Evolutionary conservation across 2,888 invertebrate species (phyloP).

Genomic region (Mechanitis mazaeus): DNA sequence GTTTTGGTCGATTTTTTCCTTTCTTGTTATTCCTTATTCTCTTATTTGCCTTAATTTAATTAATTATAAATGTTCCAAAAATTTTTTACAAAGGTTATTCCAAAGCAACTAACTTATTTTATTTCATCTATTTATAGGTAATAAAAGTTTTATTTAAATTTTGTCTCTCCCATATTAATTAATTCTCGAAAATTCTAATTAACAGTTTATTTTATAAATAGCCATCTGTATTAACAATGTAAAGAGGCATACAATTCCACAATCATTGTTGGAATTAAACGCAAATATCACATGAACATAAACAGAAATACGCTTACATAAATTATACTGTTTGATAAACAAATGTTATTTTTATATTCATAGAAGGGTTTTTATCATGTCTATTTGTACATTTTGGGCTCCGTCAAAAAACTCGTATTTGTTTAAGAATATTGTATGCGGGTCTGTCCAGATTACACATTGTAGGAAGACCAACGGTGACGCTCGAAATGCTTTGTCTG

Average conservation of each 20-base stretch:
- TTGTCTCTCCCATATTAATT: too few relatives aligned
- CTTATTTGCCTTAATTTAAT: too few relatives aligned
- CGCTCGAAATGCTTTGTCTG: slow-evolving; percentile 4
- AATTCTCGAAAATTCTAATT: too few relatives aligned
- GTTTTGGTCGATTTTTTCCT: too few relatives aligned
- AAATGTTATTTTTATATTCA: slow-evolving; percentile 3
- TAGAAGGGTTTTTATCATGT: background rate
- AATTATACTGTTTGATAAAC: slow-evolving; percentile 6
- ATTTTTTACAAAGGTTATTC: too few relatives aligned
- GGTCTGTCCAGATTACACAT: slow-evolving; percentile 2
- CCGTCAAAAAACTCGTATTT: background rate
- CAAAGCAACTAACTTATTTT: too few relatives aligned
- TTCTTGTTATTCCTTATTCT: too few relatives aligned
- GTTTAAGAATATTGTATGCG: slow-evolving; percentile 1
- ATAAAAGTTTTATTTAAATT: too few relatives aligned
- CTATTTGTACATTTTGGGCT: background rate
- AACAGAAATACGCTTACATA: too few relatives aligned
- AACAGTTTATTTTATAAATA: too few relatives aligned
- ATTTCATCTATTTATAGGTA: too few relatives aligned
- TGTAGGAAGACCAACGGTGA: background rate
- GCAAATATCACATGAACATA: slow-evolving; percentile 1
- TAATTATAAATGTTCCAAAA: too few relatives aligned
- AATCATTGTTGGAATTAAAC: slow-evolving; percentile 7
- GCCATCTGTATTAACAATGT: background rate
- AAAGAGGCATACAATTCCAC: background rate